Evolutionary conservation across 2,797 vertebrate species (phyloP), one percentile per base, ranked within the genome.

Genomic region (Fundulus diaphanus): DNA sequence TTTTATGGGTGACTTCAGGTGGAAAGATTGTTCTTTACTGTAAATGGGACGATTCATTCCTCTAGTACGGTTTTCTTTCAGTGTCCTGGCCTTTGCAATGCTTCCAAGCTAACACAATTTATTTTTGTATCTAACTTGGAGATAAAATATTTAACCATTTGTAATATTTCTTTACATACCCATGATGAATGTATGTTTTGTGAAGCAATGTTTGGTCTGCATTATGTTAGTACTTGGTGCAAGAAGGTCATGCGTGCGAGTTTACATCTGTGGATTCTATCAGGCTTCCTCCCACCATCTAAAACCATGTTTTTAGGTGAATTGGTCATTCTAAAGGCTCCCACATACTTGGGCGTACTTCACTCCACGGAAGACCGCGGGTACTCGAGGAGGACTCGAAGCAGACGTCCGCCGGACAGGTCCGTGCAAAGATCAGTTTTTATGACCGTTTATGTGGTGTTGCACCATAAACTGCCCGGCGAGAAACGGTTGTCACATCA

Each of bases 1-100:
- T 65, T 24, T 73, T 5, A 16, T 40, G 61, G 33, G 66, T 40
- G 48, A 52, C 31, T 65, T 29, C 52, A 52, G 66, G 57, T 73
- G 8, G 20, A 66, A 49, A 9, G 46, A 8, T 52, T 66, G 44
- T 52, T 66, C 16, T 66, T 37, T 22, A 65, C 44, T 16, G 29
- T 66, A 27, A 54, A 42, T 35, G n/a, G 48, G 33, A 52, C 13
- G 2, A 37, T 65, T 24, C 57, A n/a, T 65, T 73, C 16, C 31
- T 20, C 2, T 16, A 59, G 57, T 33, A 6, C 16, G 6, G 44
- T 73, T 59, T 63, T 24, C 56, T 48, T 24, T 49, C 42, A 46
- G 15, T 46, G 15, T 63, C 44, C 20, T 33, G 31, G 31, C 8
- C 15, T 65, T 73, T 73, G n/a, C n/a, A 27, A 16, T 51, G 72